Base-by-base conservation (phyloP, 2,888 invertebrate genomes). In the Eubasilissa splendida region DNA sequence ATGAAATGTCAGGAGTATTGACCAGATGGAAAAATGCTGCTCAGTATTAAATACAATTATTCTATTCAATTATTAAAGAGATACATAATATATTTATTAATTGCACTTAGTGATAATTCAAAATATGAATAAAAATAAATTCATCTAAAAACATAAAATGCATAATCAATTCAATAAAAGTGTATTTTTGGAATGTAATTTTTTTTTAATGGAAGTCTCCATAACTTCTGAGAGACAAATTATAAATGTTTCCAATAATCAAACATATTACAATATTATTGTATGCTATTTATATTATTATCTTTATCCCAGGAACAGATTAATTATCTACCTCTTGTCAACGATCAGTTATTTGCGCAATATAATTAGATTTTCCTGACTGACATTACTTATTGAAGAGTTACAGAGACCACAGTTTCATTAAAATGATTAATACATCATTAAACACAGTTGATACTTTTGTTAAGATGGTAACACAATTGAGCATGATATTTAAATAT, bases 401-500 rank as follows among this genome's bases (percentile, higher is more conserved):
- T 63, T 63, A 33, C 33, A 12, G 33, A 63, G 12, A 63, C 63
- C 63, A 31, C 31, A 33, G 33, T 11, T n/a, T 12, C 33, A 63
- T 33, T 33, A 5, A 33, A 42, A 42, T 42, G 42, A 42, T 5
- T 42, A 7, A 42, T 7, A 42, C 42, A 33, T 63, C 7, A 33
- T 33, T 63, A 63, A 33, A 12, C 63, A 33, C n/a, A 63, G 33
- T 7, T 63, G 33, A 59, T 74, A 42, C 31, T 74, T 71, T 54
- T 31, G 4, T 71, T 11, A 50, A 59, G 14, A 33, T 59, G 63
- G 59, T 63, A 53, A 53, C 59, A 76, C 9, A 14, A 76, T 76
- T 76, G 76, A 76, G 76, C 76, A 76, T 60, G 76, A 53, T 53
- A 53, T 52, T 63, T 65, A 76, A 76, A 22, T 76, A 52, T 9